Base-by-base conservation (phyloP, 2,113 vertebrate genomes). In the human (Homo sapiens) region DNA sequence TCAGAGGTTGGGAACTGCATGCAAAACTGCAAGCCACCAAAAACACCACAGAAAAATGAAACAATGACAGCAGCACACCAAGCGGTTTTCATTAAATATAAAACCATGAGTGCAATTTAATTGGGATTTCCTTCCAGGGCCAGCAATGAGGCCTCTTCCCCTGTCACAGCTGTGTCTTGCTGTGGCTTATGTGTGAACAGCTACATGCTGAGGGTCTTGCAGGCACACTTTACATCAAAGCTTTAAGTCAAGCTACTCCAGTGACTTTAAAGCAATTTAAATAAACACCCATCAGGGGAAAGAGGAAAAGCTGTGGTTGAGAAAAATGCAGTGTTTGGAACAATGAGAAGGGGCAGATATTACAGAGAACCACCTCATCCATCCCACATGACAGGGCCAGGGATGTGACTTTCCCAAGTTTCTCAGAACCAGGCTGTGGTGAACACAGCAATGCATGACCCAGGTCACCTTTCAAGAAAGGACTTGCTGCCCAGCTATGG, bases 141-240 rank as follows among this genome's bases (percentile, higher is more conserved):
- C 43, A 96, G 85, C 96, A 97, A 96, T 96, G 98, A 97, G 97
- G 97, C 96, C 98, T 94, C 97, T 95, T 92, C 93, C 82, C 90
- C 73, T 95, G 50, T 97, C 64, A 48, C 96, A 96, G 92, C 96
- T 98, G 92, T 0, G 97, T 91, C 97, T 96, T 97, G 95, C 97
- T 97, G 96, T 97, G 98, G 97, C 97, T 99, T 97, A 98, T 97
- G 97, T 98, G 97, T 97, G 97, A 98, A 98, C 98, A 99, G 97
- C 96, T 98, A 96, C 98, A 98, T 98, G 98, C 98, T 98, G 98
- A 98, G 98, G 98, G 98, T 98, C 98, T 98, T 98, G 97, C 98
- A 98, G 98, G 98, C 94, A 95, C 97, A 97, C 92, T 84, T 78
- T 94, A 99, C 98, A 99, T 99, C 99, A 99, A 99, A 99, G 99